These are phyloP conservation scores for Drosophila ficusphila DNA, from an alignment of 1,140 invertebrate species.

Conservation along the genomic window DNA sequence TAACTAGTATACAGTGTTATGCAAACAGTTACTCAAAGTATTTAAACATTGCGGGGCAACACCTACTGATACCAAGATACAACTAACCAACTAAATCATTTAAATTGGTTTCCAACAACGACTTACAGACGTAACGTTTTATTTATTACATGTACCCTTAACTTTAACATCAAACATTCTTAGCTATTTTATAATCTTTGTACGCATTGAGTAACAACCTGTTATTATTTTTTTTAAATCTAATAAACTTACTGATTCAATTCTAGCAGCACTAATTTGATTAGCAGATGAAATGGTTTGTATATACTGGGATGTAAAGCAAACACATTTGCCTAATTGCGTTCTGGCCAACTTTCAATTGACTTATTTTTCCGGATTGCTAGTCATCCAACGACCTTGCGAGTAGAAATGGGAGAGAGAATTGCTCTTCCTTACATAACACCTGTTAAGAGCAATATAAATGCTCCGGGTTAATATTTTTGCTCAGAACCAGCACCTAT, in stretches of 20 bases:
- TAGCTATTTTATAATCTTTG: no score
- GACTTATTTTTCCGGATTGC: conserved; percentile 31
- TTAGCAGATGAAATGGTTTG: conserved; percentile 1
- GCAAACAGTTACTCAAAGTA: conserved; percentile 16
- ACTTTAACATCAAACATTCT: no score
- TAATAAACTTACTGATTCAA: not conserved
- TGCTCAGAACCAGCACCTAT: conserved; percentile 6
- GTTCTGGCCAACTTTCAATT: conserved; percentile 55
- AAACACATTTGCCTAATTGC: conserved; percentile 30
- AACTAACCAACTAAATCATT: not conserved
- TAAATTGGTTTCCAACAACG: no score
- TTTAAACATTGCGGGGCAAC: not conserved
- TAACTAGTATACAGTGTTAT: conserved; percentile 29
- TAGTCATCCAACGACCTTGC: conserved; percentile 30
- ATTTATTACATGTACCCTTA: no score
- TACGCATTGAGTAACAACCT: no score
- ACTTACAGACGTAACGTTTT: no score
- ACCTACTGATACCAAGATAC: not conserved
- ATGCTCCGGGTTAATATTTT: conserved; percentile 6
- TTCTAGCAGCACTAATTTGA: conserved; percentile 9
- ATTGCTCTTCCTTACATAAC: conserved; percentile 33
- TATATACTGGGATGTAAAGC: not conserved
- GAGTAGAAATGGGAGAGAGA: conserved; percentile 21
- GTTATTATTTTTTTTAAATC: not conserved
- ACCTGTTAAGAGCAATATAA: conserved; percentile 9